Evolutionary conservation across 37 sponge, comb jelly and placozoan species (phyloP).

Genomic region (Bolinopsis microptera): DNA sequence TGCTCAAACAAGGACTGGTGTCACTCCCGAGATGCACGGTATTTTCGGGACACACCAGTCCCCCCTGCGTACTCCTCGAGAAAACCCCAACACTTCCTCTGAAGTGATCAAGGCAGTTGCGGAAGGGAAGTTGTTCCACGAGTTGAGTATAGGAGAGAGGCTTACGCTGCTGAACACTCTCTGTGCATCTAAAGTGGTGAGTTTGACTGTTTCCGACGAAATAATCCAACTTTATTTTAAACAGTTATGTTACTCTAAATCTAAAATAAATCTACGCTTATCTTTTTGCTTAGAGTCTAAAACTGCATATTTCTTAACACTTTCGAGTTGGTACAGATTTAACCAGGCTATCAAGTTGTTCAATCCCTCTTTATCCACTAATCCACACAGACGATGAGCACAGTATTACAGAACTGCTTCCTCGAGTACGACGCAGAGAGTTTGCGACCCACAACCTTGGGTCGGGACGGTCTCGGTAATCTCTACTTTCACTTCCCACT

Average conservation of each 20-base stretch:
- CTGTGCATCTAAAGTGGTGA: slow-evolving; percentile 52
- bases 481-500: slow-evolving; percentile 3
- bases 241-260: too few species aligned
- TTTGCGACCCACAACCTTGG: background rate
- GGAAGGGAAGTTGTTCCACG: slow-evolving; percentile 11
- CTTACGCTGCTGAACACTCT: slow-evolving; percentile 33
- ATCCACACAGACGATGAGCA: background rate
- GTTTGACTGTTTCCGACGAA: background rate
- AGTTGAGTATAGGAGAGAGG: slow-evolving; percentile 1
- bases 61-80: background rate
- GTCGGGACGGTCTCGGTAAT: background rate
- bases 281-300: too few species aligned
- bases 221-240: too few species aligned
- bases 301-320: too few species aligned
- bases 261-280: too few species aligned
- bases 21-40: slow-evolving; percentile 1
- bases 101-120: background rate
- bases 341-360: too few species aligned
- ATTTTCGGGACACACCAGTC: slow-evolving; percentile 11
- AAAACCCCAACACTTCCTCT: background rate
- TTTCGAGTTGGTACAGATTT: too few species aligned
- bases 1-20: slow-evolving; percentile 20
- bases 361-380: too few species aligned
- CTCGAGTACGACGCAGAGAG: slow-evolving; percentile 30
- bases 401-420: slow-evolving; percentile 1